Evolutionary conservation across 2,888 invertebrate species (phyloP).

Genomic region (Pedicia rivosa): DNA sequence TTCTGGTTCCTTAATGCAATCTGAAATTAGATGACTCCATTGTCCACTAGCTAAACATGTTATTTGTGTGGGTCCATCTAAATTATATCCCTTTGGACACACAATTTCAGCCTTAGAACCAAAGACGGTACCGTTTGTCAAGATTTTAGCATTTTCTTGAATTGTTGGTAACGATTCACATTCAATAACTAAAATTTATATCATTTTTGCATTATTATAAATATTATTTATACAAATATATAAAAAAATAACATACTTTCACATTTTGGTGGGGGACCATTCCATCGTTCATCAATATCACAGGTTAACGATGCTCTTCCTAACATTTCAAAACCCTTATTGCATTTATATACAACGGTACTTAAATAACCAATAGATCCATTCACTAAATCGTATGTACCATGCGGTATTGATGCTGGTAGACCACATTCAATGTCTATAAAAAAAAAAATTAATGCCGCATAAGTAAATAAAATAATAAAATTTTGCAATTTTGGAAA

Average conservation of each 20-base stretch:
- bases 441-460: slow-evolving; percentile 9
- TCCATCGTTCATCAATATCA: slow-evolving; percentile 86
- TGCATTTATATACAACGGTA: slow-evolving; percentile 69
- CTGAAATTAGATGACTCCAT: slow-evolving; percentile 62
- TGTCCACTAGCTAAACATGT: slow-evolving; percentile 60
- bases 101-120: slow-evolving; percentile 61
- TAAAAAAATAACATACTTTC: slow-evolving; percentile 40
- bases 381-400: slow-evolving; percentile 64
- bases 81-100: slow-evolving; percentile 50
- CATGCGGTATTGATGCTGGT: slow-evolving; percentile 73
- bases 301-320: slow-evolving; percentile 72
- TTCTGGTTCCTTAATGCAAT: slow-evolving; percentile 57
- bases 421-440: slow-evolving; percentile 78
- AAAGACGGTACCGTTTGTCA: slow-evolving; percentile 43
- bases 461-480: not conserved
- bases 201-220: not conserved
- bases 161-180: slow-evolving; percentile 53
- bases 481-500: not conserved
- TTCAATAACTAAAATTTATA: slow-evolving; percentile 39
- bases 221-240: not conserved
- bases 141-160: slow-evolving; percentile 36
- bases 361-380: slow-evolving; percentile 77
- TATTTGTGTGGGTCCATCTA: slow-evolving; percentile 49
- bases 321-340: slow-evolving; percentile 70
- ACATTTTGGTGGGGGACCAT: slow-evolving; percentile 80